A percentile compares a stretch with the other conserved stretches of the same genome.
Conservation (phyloP, 2,797 vertebrate genomes). For the Pterois miles region DNA sequence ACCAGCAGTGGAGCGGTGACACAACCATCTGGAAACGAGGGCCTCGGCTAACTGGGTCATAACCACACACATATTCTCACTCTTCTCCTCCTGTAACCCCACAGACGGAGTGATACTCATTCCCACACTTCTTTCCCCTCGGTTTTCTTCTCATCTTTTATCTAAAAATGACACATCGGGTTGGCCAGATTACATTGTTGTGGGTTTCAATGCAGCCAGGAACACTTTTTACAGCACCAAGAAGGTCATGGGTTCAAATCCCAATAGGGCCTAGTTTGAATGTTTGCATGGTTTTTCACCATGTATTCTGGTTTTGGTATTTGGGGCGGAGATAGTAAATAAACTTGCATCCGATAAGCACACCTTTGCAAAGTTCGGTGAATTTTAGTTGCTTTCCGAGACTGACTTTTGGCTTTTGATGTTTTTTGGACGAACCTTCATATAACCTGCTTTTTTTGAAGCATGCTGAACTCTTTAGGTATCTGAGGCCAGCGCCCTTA, state of each 20-base stretch:
- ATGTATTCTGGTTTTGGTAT: neutral
- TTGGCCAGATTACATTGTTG: neutral
- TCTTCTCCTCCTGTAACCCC: neutral
- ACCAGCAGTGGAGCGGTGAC: constrained; percentile 21
- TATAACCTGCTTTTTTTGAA: neutral
- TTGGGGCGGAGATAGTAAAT: neutral
- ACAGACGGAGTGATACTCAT: neutral
- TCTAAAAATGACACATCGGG: neutral
- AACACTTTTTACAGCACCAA: neutral
- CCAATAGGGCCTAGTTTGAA: neutral
- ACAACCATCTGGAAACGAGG: constrained; percentile 54
- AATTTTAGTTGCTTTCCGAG: neutral
- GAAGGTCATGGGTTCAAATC: neutral
- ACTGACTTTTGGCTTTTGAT: neutral
- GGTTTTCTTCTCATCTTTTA: neutral
- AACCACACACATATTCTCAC: constrained; percentile 5
- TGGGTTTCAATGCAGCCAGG: neutral
- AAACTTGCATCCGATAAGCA: neutral
- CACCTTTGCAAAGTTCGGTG: neutral
- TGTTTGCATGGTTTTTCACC: neutral
- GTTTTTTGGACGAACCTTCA: neutral
- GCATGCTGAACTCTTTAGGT: neutral
- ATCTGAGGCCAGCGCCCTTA: neutral
- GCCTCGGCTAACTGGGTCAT: constrained; percentile 53
- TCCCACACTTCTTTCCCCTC: neutral